Percentiles rank a stretch among this genome's conserved stretches.
phyloP scores from a whole-genome alignment of 2,113 vertebrate species.

The Typhlomys cinereus region DNA sequence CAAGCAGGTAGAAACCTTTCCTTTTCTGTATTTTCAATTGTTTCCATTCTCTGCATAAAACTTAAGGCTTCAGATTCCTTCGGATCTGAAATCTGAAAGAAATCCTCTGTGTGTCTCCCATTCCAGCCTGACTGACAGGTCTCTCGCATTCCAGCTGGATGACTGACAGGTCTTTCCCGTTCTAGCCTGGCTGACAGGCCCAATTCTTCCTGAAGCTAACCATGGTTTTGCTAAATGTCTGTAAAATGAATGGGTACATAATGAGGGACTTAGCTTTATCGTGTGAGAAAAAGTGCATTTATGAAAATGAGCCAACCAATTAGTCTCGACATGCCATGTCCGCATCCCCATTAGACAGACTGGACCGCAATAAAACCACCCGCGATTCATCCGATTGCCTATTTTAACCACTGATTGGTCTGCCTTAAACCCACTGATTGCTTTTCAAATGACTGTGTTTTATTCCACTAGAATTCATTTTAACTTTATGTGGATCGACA shows the following conservation, averaged over 20 bases:
- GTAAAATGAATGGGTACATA: conserved; percentile 1
- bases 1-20: neutral
- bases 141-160: too few relatives aligned
- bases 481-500: conserved; percentile 43
- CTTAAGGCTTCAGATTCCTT: neutral
- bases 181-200: too few relatives aligned
- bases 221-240: conserved; percentile 2
- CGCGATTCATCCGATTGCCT: neutral
- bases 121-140: too few relatives aligned
- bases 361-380: neutral
- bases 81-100: too few relatives aligned
- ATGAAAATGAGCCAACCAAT: conserved; percentile 49
- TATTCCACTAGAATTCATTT: conserved; percentile 23
- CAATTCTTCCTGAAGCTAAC: neutral
- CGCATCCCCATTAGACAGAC: neutral
- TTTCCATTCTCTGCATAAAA: too few relatives aligned
- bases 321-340: neutral
- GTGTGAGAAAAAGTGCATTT: conserved; percentile 45
- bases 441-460: conserved; percentile 48
- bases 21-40: neutral
- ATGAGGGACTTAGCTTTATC: conserved; percentile 46
- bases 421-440: conserved; percentile 53
- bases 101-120: neutral
- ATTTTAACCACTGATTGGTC: conserved; percentile 44
- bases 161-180: neutral